phyloP scores from a whole-genome alignment of 2,888 invertebrate species.

The Sinotaia quadrata region DNA sequence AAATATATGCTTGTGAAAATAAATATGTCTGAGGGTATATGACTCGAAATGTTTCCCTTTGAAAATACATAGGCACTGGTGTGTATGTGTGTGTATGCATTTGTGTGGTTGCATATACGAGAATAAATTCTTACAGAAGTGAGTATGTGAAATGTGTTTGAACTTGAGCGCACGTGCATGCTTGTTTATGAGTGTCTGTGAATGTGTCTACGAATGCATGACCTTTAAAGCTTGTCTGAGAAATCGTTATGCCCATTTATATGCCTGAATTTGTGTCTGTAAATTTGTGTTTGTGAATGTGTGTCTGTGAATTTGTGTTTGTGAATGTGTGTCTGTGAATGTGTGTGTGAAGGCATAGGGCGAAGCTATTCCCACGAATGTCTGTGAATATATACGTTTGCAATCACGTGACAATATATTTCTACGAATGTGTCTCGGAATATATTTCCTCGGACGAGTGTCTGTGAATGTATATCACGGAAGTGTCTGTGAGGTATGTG shows the following conservation, averaged over 20 bases:
- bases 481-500: neutral
- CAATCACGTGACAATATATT: neutral
- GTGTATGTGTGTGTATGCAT: no score
- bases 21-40: no score
- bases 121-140: no score
- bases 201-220: no score
- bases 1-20: neutral
- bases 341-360: neutral
- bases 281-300: neutral
- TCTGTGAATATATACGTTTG: neutral
- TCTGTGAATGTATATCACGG: constrained; percentile 1
- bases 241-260: neutral
- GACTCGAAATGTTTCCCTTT: no score
- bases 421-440: neutral
- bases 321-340: neutral
- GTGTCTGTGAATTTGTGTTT: neutral
- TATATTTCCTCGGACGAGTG: neutral
- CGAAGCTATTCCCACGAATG: neutral
- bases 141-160: no score
- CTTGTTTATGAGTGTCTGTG: no score
- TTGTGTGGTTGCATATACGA: no score
- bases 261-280: neutral
- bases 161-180: no score
- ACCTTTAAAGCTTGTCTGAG: no score
- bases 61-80: no score